These are phyloP conservation scores for Elysia crispata DNA, from an alignment of 2,888 invertebrate species.

Conservation along the genomic window DNA sequence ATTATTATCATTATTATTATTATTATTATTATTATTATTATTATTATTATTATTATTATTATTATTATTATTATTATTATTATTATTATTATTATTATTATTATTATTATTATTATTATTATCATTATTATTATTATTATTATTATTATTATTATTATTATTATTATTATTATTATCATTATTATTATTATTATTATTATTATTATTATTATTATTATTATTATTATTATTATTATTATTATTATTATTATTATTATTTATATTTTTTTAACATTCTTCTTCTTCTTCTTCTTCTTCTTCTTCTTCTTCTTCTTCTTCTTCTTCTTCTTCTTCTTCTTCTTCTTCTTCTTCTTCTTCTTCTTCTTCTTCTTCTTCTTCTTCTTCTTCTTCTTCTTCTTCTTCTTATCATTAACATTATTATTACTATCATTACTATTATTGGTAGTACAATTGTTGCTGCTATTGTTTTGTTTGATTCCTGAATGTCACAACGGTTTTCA, in stretches of 20 bases:
- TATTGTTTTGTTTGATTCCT: no score
- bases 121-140: constrained; percentile 7
- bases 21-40: neutral
- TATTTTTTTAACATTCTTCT: neutral
- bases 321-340: no score
- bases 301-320: no score
- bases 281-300: no score
- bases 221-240: neutral
- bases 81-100: neutral
- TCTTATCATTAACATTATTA: neutral
- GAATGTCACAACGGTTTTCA: no score
- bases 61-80: neutral
- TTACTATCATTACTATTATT: neutral
- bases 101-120: constrained; percentile 4
- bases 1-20: neutral
- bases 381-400: no score
- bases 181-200: neutral
- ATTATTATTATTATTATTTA: neutral
- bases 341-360: no score
- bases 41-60: neutral
- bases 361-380: no score
- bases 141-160: constrained; percentile 12
- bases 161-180: neutral
- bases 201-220: neutral
- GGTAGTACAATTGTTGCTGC: neutral